These are phyloP conservation scores for Trogon surrucura DNA, from an alignment of 2,113 vertebrate species.

Conservation along the genomic window DNA sequence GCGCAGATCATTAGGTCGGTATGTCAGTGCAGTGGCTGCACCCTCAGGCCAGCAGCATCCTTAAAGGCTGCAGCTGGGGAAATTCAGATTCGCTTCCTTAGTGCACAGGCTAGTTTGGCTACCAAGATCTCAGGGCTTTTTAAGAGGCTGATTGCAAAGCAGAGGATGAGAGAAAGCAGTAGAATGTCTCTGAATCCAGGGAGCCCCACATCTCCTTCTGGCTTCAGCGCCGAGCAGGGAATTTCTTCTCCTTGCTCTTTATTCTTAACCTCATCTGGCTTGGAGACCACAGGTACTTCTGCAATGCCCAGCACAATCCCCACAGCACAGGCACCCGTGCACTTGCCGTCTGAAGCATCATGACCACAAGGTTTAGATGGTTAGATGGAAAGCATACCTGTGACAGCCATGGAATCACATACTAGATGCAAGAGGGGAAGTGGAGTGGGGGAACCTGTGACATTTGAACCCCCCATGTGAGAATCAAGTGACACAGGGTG, in stretches of 20 bases:
- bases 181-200: neutral
- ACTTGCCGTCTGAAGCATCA: neutral
- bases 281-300: neutral
- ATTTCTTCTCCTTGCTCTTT: neutral
- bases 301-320: neutral
- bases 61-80: neutral
- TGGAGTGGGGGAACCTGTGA: neutral
- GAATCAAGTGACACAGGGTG: neutral
- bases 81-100: neutral
- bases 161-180: neutral
- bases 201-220: neutral
- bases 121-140: neutral
- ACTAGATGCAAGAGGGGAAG: neutral
- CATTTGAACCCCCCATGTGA: neutral
- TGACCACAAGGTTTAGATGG: neutral
- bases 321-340: neutral
- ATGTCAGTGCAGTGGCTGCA: neutral
- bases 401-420: accelerated
- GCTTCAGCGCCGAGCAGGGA: accelerated
- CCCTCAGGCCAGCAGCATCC: neutral
- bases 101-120: neutral
- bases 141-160: neutral
- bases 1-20: constrained; percentile 24
- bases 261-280: neutral
- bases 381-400: neutral